Evolutionary conservation across 2,113 vertebrate genomes (phyloP), one percentile per base, ranked within the genome.

Genomic region (Melospiza georgiana): DNA sequence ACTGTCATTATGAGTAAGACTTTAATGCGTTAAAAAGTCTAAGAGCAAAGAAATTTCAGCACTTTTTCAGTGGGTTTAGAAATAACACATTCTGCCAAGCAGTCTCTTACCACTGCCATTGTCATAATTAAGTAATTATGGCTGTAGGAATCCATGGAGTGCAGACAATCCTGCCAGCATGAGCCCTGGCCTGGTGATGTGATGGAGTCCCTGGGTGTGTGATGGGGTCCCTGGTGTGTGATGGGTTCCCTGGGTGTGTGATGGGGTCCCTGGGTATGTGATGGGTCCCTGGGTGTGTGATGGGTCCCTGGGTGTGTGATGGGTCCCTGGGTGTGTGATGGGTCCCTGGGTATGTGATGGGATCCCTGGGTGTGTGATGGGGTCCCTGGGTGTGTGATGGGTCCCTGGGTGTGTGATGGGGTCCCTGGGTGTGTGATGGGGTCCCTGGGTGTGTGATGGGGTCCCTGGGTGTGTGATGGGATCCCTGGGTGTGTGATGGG

Each of bases 331-430:
- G 11, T 17, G n/a, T 39, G 48, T 48, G 22, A 48, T 49, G 11
- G 48, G 48, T 23, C 48, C 48, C 22, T 48, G 48, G 12, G 23
- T 49, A 1, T 49, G 48, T 49, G 23, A 23, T 48, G 46, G 22
- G 11, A 11, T 23, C 46, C 46, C 11, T 23, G 46, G 11, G 46
- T 17, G 31, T 39, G 12, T 24, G 48, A 49, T 39, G 39, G 39
- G 8, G 28, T 2, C 33, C 17, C 6, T 15, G 21, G 10, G 5
- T 9, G 5, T n/a, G 28, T 4, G 21, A 20, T 3, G 13, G 6
- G 15, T 23, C 46, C 46, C 11, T 23, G 46, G 11, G 46, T 17
- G 13, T 3, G 16, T 4, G 46, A 39, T 39, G 39, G 39, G 7
- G 52, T 2, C 33, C 12, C 6, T 15, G 24, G 12, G 5, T 9